A percentile compares a stretch with the other conserved stretches of the same genome.
phyloP scores from a whole-genome alignment of 1,140 invertebrate species.

The Eciton burchellii region DNA sequence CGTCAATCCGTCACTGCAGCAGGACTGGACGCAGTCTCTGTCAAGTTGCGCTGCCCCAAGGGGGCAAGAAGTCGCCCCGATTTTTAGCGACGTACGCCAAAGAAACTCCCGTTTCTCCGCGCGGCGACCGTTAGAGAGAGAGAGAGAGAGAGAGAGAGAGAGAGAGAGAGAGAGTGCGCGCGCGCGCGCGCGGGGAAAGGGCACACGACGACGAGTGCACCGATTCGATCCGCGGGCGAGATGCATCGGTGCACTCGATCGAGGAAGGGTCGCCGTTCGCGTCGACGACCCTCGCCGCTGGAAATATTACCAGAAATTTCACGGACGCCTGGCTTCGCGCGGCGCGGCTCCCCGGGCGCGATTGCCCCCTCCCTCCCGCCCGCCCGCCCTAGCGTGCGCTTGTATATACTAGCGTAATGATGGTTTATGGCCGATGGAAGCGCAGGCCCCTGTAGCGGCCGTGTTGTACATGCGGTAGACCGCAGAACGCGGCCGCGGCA shows the following conservation, averaged over 20 bases:
- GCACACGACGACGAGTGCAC: background rate
- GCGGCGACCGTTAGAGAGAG: constrained; percentile 44
- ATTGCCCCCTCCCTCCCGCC: background rate
- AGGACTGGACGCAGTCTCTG: too few species aligned
- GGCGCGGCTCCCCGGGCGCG: constrained; percentile 32
- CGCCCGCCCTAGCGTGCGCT: constrained; percentile 69
- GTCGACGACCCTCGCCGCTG: constrained; percentile 11
- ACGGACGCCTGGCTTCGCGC: constrained; percentile 37
- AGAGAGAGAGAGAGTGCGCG: too few species aligned
- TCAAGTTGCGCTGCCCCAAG: too few species aligned
- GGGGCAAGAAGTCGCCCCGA: background rate
- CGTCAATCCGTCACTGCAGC: background rate
- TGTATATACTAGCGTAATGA: constrained; percentile 82
- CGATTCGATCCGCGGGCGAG: constrained; percentile 1
- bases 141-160: too few species aligned
- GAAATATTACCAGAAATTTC: constrained; percentile 70
- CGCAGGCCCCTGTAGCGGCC: constrained; percentile 70
- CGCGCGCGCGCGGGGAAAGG: background rate
- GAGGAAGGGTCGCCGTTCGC: constrained; percentile 21
- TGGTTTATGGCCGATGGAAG: constrained; percentile 78
- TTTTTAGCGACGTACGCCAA: background rate
- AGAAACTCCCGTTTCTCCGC: constrained; percentile 14
- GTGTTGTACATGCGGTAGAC: constrained; percentile 85
- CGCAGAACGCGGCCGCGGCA: constrained; percentile 81
- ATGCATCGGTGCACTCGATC: constrained; percentile 9